phyloP scores from a whole-genome alignment of 2,888 invertebrate species.

The Prostheceraeus crozeri region DNA sequence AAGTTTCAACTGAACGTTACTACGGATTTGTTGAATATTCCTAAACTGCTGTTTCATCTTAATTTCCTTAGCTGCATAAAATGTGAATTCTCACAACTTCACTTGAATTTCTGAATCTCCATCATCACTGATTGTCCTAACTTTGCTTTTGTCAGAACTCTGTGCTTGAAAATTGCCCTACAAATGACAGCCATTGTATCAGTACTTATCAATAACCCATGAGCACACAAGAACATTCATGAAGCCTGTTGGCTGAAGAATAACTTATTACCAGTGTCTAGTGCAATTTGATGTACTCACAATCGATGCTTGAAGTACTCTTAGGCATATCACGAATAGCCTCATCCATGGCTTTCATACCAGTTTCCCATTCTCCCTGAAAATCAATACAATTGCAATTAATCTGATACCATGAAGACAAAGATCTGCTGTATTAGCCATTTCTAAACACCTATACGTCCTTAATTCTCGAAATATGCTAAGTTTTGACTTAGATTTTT shows the following conservation, averaged over 20 bases:
- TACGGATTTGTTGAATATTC: no score
- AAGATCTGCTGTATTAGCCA: no score
- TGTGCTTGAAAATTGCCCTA: slow-evolving; percentile 54
- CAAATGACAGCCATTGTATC: no score
- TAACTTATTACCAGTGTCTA: no score
- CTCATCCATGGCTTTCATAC: slow-evolving; percentile 53
- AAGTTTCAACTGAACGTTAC: no score
- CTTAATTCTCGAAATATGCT: no score
- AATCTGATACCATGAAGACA: no score
- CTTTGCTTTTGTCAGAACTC: slow-evolving; percentile 55
- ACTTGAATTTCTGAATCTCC: slow-evolving; percentile 57
- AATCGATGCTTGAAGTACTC: slow-evolving; percentile 55
- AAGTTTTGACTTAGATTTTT: no score
- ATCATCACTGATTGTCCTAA: slow-evolving; percentile 52
- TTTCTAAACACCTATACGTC: no score
- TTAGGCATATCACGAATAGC: slow-evolving; percentile 54
- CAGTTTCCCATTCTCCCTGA: slow-evolving; percentile 53
- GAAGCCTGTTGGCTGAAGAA: no score
- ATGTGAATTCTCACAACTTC: slow-evolving; percentile 38
- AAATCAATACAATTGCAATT: slow-evolving; percentile 1
- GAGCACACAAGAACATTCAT: no score
- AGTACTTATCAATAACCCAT: no score
- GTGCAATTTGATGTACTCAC: slow-evolving; percentile 44
- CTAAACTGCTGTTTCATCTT: not conserved
- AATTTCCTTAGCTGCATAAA: not conserved